Evolutionary conservation across 2,113 vertebrate genomes (phyloP), one percentile per base, ranked within the genome.

Genomic region (Benitochromis conjunctus): DNA sequence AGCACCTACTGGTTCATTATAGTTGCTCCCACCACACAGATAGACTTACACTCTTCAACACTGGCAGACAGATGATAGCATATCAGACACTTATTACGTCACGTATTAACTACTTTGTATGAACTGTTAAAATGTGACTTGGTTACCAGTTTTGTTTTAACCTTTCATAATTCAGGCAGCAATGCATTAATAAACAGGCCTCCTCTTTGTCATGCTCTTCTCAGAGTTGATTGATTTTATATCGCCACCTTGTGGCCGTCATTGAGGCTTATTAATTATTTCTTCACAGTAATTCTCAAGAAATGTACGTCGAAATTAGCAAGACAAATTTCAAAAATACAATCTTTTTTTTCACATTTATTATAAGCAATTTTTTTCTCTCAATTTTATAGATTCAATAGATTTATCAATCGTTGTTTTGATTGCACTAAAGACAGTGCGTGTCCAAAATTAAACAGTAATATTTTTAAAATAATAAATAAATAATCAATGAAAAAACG

Each of bases 231-330:
- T 21, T 90, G 18, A 87, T 90, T 90, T 91, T 83, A 88, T 90
- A 84, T 90, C 90, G 94, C 95, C 94, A 93, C 80, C 94, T 92
- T 79, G 94, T 95, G 95, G 94, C 18, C 84, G 64, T 79, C 5
- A 4, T 11, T 78, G 56, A 74, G 62, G 4, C 3, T 41, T 79
- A 29, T 77, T 36, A n/a, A 74, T 64, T 3, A 41, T 36, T 21
- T 38, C 0, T 21, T 34, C 6, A 12, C 51, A 58, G 31, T 9
- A 54, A 66, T 48, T 58, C 7, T 18, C 6, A 31, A 34, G 2
- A 24, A 19, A 18, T 46, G 66, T 7, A 31, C 11, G 16, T 19
- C 21, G 9, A 31, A 76, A 24, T 76, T 76, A 3, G 12, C 3
- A 51, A 31, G 26, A 76, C 26, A 51, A 31, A 76, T 18, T 3